Evolutionary conservation across 92 coral and sea anemone species (phyloP), one percentile per base, ranked within the genome.

Genomic region (Chrysogorgia sp.): DNA sequence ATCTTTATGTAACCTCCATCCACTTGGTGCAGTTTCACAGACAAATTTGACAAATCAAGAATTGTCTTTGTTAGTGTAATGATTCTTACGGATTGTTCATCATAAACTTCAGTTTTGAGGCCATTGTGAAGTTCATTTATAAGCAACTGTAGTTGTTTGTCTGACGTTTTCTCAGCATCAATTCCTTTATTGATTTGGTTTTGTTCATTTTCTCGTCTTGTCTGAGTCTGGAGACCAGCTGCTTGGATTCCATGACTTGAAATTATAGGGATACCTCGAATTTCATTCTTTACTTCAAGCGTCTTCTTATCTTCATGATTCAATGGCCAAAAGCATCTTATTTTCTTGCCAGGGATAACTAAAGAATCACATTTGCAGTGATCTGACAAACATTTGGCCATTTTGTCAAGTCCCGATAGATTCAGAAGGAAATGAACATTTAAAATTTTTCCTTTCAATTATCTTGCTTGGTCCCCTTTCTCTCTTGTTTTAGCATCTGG

Each of bases 91-190:
- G 74, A 66, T 66, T 66, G 74, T 66, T 41, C 74, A 66, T 66
- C 74, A 66, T 66, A 66, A 40, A 66, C 74, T 8, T 66, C 74
- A n/a, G 74, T 40, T 41, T 64, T 66, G 32, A 66, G 74, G 55
- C 74, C 74, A 24, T 32, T 66, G 74, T 37, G 20, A 66, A 66
- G 55, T 41, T 66, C 55, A 14, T 37, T 66, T 37, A 66, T n/a
- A 23, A 66, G 74, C 23, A 40, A 37, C 53, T 66, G 32, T 24
- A 66, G 74, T 41, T 66, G 74, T 66, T 37, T 24, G 19, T 66
- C 55, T 66, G 74, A 66, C 26, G 0, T 66, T 66, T 66, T 66
- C 17, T 37, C 55, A 21, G 74, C 74, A 40, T 66, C 74, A 40
- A 40, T 25, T 40, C 74, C 74, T 66, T 66, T 20, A 0, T 35